These are phyloP conservation scores for Theretra japonica DNA, from an alignment of 2,888 invertebrate genomes.

Conservation along the genomic window DNA sequence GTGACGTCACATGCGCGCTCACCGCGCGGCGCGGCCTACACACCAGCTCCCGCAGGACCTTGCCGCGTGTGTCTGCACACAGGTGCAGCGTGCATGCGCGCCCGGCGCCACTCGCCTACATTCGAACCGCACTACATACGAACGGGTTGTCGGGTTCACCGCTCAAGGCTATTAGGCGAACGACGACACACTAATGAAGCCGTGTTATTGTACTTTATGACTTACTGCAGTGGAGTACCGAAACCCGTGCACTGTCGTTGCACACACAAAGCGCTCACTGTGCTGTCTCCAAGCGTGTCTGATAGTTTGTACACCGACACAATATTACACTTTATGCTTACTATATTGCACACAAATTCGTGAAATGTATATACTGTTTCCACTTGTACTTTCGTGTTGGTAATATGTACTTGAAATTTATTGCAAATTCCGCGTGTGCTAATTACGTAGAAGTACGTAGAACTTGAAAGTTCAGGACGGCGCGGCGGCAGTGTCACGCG, in stretches of 20 bases:
- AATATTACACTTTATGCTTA: not conserved
- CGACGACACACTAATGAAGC: slow-evolving; percentile 17
- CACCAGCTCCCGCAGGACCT: not conserved
- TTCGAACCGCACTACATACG: too few relatives aligned
- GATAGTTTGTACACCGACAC: not conserved
- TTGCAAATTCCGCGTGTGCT: not conserved
- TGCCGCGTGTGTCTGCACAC: not conserved
- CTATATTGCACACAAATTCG: not conserved
- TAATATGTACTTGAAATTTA: not conserved
- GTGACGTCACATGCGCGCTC: not conserved
- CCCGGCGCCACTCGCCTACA: not conserved
- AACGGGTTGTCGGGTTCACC: not conserved
- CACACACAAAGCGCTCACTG: not conserved
- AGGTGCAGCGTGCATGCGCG: not conserved
- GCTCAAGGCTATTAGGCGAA: not conserved
- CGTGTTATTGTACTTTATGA: not conserved
- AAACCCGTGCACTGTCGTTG: not conserved
- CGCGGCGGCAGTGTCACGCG: not conserved
- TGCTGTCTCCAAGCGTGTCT: not conserved
- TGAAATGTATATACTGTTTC: too few relatives aligned
- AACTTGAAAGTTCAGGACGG: slow-evolving; percentile 10
- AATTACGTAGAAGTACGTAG: not conserved
- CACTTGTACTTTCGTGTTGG: too few relatives aligned
- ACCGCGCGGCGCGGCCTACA: not conserved
- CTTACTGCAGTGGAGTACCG: not conserved